Conservation (phyloP, 2,113 vertebrate species). For the Poeciliopsis prolifica region DNA sequence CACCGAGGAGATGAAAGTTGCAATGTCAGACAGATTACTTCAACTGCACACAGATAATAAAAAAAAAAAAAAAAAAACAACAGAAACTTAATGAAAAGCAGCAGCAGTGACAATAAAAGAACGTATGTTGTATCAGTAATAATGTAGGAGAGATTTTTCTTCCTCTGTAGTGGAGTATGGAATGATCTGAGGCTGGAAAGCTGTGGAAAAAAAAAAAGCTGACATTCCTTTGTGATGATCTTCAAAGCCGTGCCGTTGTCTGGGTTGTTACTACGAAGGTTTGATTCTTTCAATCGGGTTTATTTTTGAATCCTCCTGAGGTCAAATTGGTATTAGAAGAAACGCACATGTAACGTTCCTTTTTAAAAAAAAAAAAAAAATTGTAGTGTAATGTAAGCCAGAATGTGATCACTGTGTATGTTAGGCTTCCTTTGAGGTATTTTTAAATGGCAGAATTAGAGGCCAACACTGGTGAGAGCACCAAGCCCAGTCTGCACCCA, state of each 20-base stretch:
- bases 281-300: slow-evolving; percentile 46
- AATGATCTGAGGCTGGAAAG: slow-evolving; percentile 59
- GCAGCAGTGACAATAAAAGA: slow-evolving; percentile 48
- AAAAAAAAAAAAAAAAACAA: not conserved
- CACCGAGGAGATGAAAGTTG: slow-evolving; percentile 60
- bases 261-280: slow-evolving; percentile 37
- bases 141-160: slow-evolving; percentile 52
- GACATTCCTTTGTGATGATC: slow-evolving; percentile 41
- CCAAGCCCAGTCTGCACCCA: not conserved
- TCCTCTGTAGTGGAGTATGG: slow-evolving; percentile 18
- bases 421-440: slow-evolving; percentile 29
- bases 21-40: slow-evolving; percentile 67
- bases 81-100: slow-evolving; percentile 33
- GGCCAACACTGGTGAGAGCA: slow-evolving; percentile 10
- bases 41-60: slow-evolving; percentile 30
- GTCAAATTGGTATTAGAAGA: slow-evolving; percentile 33
- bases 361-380: too few species aligned
- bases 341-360: slow-evolving; percentile 43
- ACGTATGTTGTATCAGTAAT: slow-evolving; percentile 67
- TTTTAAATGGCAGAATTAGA: slow-evolving; percentile 31
- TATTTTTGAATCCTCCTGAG: slow-evolving; percentile 11
- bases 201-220: slow-evolving; percentile 23
- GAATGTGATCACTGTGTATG: slow-evolving; percentile 16
- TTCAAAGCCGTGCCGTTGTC: slow-evolving; percentile 63
- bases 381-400: slow-evolving; percentile 30